Percentiles rank a stretch among this genome's conserved stretches.
phyloP scores from a whole-genome alignment of 2,113 vertebrate genomes.

The Entosphenus tridentatus region DNA sequence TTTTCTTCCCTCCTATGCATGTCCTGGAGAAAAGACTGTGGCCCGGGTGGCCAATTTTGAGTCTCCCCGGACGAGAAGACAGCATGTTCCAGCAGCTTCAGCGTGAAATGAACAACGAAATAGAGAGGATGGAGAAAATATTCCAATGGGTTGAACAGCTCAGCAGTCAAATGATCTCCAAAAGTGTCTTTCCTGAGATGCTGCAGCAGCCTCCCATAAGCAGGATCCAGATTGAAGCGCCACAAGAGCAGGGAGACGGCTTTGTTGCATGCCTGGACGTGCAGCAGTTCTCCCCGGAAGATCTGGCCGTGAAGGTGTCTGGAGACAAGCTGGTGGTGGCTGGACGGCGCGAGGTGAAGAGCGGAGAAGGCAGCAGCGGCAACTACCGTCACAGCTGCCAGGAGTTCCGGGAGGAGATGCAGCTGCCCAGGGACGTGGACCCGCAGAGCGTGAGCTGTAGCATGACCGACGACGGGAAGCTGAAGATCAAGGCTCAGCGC shows the following conservation, averaged over 20 bases:
- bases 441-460: slow-evolving; percentile 4
- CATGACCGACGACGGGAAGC: not conserved
- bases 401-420: not conserved
- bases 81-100: no score
- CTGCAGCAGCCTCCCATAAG: no score
- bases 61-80: no score
- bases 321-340: slow-evolving; percentile 4
- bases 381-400: not conserved
- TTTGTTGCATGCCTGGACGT: not conserved
- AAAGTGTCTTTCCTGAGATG: no score
- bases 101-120: no score
- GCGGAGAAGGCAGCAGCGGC: slow-evolving; percentile 1
- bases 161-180: no score
- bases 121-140: no score
- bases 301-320: not conserved
- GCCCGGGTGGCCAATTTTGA: no score
- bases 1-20: no score
- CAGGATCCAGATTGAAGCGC: no score
- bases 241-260: not conserved
- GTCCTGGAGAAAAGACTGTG: no score
- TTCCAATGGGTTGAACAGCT: no score
- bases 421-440: slow-evolving; percentile 5
- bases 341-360: not conserved
- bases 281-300: not conserved
- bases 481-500: slow-evolving; percentile 5